Conservation (phyloP, 2,888 invertebrate species). For the Yponomeuta sedellus region DNA sequence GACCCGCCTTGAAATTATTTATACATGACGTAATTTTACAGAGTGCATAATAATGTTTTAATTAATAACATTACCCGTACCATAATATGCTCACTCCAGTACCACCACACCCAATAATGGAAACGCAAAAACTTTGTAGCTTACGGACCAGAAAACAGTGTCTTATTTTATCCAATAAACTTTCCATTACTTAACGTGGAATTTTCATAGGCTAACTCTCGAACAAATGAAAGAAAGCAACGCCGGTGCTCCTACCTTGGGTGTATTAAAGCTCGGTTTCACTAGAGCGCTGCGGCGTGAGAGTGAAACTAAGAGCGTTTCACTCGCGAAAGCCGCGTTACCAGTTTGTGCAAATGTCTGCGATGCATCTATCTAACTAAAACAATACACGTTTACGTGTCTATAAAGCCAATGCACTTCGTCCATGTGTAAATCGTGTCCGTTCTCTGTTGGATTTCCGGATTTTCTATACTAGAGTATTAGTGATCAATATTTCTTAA, state of each 20-base stretch:
- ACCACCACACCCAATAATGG: not conserved
- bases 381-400: not conserved
- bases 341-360: slow-evolving; percentile 36
- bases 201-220: slow-evolving; percentile 18
- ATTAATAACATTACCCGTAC: not conserved
- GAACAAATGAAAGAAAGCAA: slow-evolving; percentile 24
- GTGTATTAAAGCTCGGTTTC: slow-evolving; percentile 46
- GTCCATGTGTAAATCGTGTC: not conserved
- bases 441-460: not conserved
- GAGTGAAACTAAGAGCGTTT: slow-evolving; percentile 63
- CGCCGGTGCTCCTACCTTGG: slow-evolving; percentile 18
- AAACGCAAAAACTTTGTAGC: not conserved
- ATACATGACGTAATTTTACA: slow-evolving; percentile 1
- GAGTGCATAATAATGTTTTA: not conserved
- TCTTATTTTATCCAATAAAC: slow-evolving; percentile 5
- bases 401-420: not conserved
- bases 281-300: slow-evolving; percentile 34
- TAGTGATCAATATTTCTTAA: not conserved
- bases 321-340: slow-evolving; percentile 62
- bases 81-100: not conserved
- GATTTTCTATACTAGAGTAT: not conserved
- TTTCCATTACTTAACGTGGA: slow-evolving; percentile 16
- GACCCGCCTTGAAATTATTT: not conserved
- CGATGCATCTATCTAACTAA: slow-evolving; percentile 18
- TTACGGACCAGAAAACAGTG: not conserved